phyloP scores from a whole-genome alignment of 2,797 vertebrate species.

The Pseudocheirus occidentalis region DNA sequence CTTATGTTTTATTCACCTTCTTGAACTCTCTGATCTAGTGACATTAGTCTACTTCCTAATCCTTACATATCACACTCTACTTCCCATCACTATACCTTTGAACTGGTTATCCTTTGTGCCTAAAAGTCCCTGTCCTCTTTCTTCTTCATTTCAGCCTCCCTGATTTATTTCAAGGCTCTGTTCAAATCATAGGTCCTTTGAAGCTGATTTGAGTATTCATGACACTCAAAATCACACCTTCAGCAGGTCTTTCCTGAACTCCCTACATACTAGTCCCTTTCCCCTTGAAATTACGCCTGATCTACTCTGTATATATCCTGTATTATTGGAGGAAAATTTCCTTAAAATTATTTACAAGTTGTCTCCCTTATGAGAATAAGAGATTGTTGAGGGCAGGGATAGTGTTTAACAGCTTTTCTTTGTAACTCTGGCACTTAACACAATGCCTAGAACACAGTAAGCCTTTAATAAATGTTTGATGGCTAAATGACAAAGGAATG shows the following conservation, averaged over 20 bases:
- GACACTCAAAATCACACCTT: background rate
- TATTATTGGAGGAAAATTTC: too few species aligned
- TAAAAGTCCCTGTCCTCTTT: background rate
- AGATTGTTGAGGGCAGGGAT: background rate
- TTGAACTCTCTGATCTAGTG: background rate
- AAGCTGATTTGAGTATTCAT: background rate
- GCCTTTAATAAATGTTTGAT: background rate
- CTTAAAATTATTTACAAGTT: background rate
- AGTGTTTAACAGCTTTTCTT: background rate
- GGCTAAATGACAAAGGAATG: background rate
- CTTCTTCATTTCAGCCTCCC: background rate
- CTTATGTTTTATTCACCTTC: background rate
- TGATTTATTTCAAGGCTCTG: background rate
- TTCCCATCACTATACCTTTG: background rate
- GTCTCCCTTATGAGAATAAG: background rate
- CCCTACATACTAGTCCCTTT: background rate
- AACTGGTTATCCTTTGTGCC: background rate
- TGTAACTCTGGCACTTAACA: background rate
- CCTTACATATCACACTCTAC: background rate
- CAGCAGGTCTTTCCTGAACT: background rate
- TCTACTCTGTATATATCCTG: background rate
- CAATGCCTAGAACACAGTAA: background rate
- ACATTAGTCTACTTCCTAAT: background rate
- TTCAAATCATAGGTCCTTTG: background rate
- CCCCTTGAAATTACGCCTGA: background rate